Evolutionary conservation across 2,888 invertebrate species (phyloP), one percentile per base, ranked within the genome.

Genomic region (Calliopum simillimum): DNA sequence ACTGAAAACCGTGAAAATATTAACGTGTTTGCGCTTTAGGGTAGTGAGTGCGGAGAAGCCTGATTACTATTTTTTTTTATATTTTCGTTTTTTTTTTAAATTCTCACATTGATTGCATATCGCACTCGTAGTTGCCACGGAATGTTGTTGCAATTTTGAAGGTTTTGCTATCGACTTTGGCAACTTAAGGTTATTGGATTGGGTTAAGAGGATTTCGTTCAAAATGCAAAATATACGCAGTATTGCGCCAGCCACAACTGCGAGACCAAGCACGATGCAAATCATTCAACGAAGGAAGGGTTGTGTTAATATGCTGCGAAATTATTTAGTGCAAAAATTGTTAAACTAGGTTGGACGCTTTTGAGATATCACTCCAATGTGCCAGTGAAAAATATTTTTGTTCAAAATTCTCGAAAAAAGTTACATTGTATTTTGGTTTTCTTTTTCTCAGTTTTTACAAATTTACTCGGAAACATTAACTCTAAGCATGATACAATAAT

Each of bases 241-340:
- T 1, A 12, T 14, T 25, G n/a, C 4, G 68, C 71, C 69, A 19
- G 16, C 25, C 55, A 23, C 33, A 33, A 33, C 59, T 16, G 8
- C 12, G 33, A 59, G 16, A 59, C 59, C 59, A 19, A 41, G 25
- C 33, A 33, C 33, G 25, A 25, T 25, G 6, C 16, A n/a, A n/a
- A 25, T 19, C 33, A 33, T 33, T 19, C 16, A 33, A 14, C 13
- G 61, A 74, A 71, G 71, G 72, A 75, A 73, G 73, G 74, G 74
- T 75, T 75, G 74, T 61, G 61, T 71, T 74, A 74, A 75, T 73
- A 71, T 71, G 74, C 66, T 70, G 74, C 71, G 70, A 74, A n/a
- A 75, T 75, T 74, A 64, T 64, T 64, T 64, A 64, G 49, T 33
- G 51, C 49, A 25, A 51, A 51, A 33, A 23, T 16, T 44, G 21